Base-by-base conservation (phyloP, 1,140 invertebrate genomes). In the Drosophila littoralis region DNA sequence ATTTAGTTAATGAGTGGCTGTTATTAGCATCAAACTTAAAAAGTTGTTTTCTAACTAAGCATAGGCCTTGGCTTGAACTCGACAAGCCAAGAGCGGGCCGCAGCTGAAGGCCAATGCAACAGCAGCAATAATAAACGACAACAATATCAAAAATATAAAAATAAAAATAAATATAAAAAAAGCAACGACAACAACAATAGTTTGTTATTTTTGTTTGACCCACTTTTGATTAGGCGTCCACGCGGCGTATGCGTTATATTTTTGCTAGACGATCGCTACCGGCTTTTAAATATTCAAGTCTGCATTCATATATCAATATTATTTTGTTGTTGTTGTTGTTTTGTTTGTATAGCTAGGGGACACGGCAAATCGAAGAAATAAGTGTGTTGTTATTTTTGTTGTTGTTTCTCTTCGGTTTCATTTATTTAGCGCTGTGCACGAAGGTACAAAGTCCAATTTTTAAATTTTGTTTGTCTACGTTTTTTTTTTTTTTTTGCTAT, bases 171-270 rank as follows among this genome's bases (percentile, higher is more conserved):
- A 57, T 7, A 52, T 61, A 72, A 51, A 42, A 45, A 42, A 8
- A 15, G 5, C 40, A 58, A 48, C 75, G 22, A 59, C 48, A 71
- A 80, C 40, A 51, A 65, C 13, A 10, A 48, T 12, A 65, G 45
- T 48, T 42, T 75, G 71, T 84, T 67, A 48, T 84, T 85, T 85
- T 86, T 71, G 22, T 85, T 73, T 86, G 82, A 86, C 82, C 82
- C 46, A 86, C 67, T 68, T 75, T 88, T 55, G 55, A 33, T 61
- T 51, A 59, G 40, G 66, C 60, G 71, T 69, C 63, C 36, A 86
- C 76, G 67, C 79, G 71, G 59, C 81, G 79, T 85, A 86, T 86
- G 65, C 82, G 59, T 75, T 64, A 59, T 75, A 43, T 76, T 68
- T 76, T 66, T 77, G 33, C 54, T 52, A 81, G 54, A 63, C 75